phyloP scores from a whole-genome alignment of 64 coral and sea anemone genomes.

The Montipora foliosa region DNA sequence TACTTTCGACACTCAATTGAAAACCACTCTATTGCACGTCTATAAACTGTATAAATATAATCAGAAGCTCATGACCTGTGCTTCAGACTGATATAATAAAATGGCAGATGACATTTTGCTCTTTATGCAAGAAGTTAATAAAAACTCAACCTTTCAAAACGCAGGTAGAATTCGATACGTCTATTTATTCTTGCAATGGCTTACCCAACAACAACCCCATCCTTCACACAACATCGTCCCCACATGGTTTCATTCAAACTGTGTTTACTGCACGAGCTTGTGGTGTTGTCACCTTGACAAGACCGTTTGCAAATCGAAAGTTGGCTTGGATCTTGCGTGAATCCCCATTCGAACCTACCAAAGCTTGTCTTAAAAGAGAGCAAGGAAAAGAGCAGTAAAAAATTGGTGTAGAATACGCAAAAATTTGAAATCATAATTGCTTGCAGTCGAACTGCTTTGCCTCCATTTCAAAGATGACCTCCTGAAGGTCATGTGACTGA shows the following conservation, averaged over 20 bases:
- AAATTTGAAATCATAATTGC: neutral
- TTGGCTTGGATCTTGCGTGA: neutral
- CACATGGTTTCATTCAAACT: neutral
- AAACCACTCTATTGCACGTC: no score
- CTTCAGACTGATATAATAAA: no score
- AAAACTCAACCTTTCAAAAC: no score
- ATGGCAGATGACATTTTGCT: no score
- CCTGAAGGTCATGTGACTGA: neutral
- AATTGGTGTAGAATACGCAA: neutral
- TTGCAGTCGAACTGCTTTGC: no score
- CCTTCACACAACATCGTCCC: constrained; percentile 21
- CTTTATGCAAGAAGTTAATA: no score
- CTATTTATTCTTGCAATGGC: neutral
- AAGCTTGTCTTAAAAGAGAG: neutral
- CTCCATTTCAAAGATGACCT: neutral
- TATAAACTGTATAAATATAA: no score
- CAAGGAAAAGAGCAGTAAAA: neutral
- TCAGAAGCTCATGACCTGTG: no score
- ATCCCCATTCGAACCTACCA: neutral
- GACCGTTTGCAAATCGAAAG: neutral
- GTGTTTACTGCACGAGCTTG: neutral
- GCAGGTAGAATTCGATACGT: no score
- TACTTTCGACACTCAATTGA: no score
- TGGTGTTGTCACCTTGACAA: constrained; percentile 4
- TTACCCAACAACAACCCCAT: constrained; percentile 11